phyloP scores from a whole-genome alignment of 1,140 invertebrate species.

The Diachasma alloeum region DNA sequence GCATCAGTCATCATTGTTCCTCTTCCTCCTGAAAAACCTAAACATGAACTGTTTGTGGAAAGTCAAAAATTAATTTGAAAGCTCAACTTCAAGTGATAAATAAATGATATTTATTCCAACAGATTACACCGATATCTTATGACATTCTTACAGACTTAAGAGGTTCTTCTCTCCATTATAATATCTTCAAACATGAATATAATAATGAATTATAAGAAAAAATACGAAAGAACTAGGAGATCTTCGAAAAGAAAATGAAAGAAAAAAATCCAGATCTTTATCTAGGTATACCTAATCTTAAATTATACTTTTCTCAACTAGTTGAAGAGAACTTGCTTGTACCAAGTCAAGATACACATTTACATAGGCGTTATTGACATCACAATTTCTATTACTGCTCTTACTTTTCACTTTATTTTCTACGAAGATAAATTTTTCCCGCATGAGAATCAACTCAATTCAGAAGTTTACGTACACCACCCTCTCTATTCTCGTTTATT shows the following conservation, averaged over 20 bases:
- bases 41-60: too few species aligned
- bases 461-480: neutral
- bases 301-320: neutral
- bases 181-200: neutral
- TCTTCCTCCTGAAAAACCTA: too few species aligned
- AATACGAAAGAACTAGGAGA: neutral
- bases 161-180: neutral
- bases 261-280: neutral
- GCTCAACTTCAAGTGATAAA: slow-evolving; percentile 43
- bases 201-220: neutral
- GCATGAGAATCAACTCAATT: neutral
- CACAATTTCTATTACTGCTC: slow-evolving; percentile 24
- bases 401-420: neutral
- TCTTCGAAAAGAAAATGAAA: neutral
- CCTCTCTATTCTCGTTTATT: neutral
- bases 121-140: neutral
- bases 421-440: neutral
- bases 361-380: slow-evolving; percentile 29
- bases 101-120: slow-evolving; percentile 50
- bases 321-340: neutral
- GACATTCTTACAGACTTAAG: neutral
- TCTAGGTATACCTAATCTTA: neutral
- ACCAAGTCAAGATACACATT: slow-evolving; percentile 17
- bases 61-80: too few species aligned
- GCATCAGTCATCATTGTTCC: too few species aligned